Percentiles rank a stretch among this genome's conserved stretches.
Evolutionary conservation across 2,113 vertebrate species (phyloP).

Genomic region (Narcine bancroftii): DNA sequence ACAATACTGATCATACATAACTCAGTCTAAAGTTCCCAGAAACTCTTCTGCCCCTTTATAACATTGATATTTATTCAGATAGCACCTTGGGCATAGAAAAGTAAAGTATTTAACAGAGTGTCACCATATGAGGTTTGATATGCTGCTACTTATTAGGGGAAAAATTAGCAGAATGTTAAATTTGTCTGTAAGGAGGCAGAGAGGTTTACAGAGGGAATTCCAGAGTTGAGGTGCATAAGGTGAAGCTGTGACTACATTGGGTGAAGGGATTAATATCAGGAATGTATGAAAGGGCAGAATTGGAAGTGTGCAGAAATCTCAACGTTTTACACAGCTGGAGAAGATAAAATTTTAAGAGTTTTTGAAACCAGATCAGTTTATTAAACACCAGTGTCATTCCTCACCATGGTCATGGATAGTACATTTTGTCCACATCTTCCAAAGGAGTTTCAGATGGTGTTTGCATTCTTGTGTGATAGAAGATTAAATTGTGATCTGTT

Average conservation of each 20-base stretch:
- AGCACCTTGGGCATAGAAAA: background rate
- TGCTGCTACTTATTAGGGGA: background rate
- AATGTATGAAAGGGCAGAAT: background rate
- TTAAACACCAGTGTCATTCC: background rate
- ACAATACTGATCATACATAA: background rate
- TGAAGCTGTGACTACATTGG: background rate
- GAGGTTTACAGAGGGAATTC: background rate
- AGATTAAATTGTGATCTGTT: no score
- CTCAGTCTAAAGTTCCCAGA: background rate
- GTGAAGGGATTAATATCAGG: background rate
- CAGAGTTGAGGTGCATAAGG: background rate
- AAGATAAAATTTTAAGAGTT: no score
- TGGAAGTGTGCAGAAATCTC: background rate
- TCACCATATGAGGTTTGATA: background rate
- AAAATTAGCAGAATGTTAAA: background rate
- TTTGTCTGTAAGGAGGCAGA: background rate
- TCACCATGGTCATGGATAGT: background rate
- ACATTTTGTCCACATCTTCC: no score
- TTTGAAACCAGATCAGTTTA: background rate
- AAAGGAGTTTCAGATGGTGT: background rate
- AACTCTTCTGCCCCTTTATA: background rate
- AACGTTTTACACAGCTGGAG: background rate
- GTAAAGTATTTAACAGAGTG: background rate
- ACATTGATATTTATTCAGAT: background rate
- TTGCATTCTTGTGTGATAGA: background rate